Evolutionary conservation across 2,797 vertebrate genomes (phyloP), one percentile per base, ranked within the genome.

Genomic region (Peromyscus aztecus): DNA sequence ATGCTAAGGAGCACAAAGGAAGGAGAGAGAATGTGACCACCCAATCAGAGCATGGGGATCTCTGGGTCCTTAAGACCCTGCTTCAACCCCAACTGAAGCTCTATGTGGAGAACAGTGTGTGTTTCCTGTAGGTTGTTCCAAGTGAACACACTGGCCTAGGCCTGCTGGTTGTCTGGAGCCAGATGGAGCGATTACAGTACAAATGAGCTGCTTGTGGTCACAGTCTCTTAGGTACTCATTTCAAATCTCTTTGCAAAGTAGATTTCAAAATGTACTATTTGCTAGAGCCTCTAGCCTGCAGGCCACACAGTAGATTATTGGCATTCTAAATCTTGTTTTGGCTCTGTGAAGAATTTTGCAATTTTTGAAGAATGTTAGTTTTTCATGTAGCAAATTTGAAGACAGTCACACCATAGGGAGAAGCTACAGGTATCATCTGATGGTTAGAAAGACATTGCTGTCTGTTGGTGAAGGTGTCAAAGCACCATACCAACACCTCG

Each of bases 311-410:
- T 67, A 63, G 76, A 76, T 69, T 91, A 77, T 85, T 59, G 23
- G 52, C 76, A 95, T 88, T 85, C 55, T 49, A 86, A 92, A 82
- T 43, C 19, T 14, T 34, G 71, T 83, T 55, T 69, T 59, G n/a
- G 52, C 80, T 96, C 24, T 75, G 91, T 95, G 61, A 80, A 8
- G 4, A 29, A 49, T 94, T 96, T 95, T 75, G 80, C 24, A 29
- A 46, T 89, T 96, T 94, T 76, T 86, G 90, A 90, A 97, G 61
- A 52, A 27, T 89, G 4, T 65, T 91, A 80, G 61, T 89, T 87
- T 82, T 14, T 82, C 43, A 90, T 67, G 24, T 49, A 69, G 43
- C 86, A 34, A 8, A 55, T 61, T 93, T 73, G 2, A 92, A 96
- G 84, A 87, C 10, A 59, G 4, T 76, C 52, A 75, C 52, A 31